phyloP scores from a whole-genome alignment of 2,888 invertebrate species.

The Acleris laterana region DNA sequence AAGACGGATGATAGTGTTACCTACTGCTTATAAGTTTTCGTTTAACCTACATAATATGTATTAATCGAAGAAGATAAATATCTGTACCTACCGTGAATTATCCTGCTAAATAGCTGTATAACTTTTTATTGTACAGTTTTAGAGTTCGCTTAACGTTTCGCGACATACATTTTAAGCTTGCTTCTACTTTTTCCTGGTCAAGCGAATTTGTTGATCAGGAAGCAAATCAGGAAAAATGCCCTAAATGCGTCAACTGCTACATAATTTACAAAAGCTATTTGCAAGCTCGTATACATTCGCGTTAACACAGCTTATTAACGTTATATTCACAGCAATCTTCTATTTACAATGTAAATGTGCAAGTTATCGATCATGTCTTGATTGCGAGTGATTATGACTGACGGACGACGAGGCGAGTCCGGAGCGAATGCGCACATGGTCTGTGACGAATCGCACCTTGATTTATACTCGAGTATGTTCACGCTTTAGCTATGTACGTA shows the following conservation, averaged over 20 bases:
- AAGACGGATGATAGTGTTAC: not conserved
- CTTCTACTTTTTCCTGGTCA: too few species aligned
- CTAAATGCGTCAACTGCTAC: too few species aligned
- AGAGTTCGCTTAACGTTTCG: too few species aligned
- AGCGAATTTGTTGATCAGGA: too few species aligned
- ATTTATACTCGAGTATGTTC: constrained; percentile 46
- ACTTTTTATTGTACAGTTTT: too few species aligned
- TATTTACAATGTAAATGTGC: constrained; percentile 42
- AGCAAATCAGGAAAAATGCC: too few species aligned
- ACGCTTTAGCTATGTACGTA: constrained; percentile 11
- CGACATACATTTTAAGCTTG: too few species aligned
- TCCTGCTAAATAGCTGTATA: too few species aligned
- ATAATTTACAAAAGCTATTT: not conserved
- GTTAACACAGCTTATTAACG: constrained; percentile 20
- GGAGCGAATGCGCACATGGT: constrained; percentile 60
- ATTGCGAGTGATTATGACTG: constrained; percentile 54
- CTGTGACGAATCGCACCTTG: constrained; percentile 60
- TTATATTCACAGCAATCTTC: constrained; percentile 25
- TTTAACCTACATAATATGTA: too few species aligned
- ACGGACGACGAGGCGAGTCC: constrained; percentile 52
- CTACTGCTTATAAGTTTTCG: not conserved
- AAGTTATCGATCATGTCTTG: constrained; percentile 50
- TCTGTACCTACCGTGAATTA: too few species aligned
- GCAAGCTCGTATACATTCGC: constrained; percentile 8
- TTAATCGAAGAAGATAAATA: too few species aligned